Evolutionary conservation across 2,113 vertebrate species (phyloP).

Genomic region (Leucosticte australis): DNA sequence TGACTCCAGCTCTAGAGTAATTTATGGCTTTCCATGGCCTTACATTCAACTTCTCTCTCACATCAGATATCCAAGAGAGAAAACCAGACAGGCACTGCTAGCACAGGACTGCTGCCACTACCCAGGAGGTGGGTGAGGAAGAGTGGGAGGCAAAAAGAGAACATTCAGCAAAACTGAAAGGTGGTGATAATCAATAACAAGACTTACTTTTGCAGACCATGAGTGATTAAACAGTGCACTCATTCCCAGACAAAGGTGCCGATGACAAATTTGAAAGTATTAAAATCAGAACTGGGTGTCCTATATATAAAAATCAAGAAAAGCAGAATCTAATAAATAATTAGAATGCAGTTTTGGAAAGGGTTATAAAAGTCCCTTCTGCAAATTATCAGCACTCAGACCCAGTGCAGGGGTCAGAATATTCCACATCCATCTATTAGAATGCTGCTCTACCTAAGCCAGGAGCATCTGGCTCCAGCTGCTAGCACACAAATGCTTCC

Average conservation of each 20-base stretch:
- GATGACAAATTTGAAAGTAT: neutral
- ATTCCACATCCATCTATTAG: neutral
- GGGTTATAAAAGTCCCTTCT: neutral
- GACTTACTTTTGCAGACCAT: neutral
- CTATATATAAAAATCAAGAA: neutral
- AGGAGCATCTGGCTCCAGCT: neutral
- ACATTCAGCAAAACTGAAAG: neutral
- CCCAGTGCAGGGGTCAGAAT: neutral
- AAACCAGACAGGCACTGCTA: neutral
- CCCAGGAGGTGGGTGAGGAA: neutral
- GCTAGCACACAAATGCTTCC: neutral
- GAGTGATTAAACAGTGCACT: neutral
- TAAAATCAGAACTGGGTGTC: neutral
- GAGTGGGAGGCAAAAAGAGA: neutral
- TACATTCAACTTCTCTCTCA: neutral
- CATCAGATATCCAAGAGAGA: neutral
- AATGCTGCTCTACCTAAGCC: neutral
- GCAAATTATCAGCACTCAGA: neutral
- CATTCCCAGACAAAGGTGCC: neutral
- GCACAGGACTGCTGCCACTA: neutral
- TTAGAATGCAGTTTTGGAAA: neutral
- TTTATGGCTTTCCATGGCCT: neutral
- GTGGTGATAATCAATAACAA: neutral
- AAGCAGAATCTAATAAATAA: neutral
- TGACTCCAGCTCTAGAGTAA: accelerated